Conservation (phyloP, 2,888 invertebrate genomes). For the Caenorhabditis parvicauda region DNA sequence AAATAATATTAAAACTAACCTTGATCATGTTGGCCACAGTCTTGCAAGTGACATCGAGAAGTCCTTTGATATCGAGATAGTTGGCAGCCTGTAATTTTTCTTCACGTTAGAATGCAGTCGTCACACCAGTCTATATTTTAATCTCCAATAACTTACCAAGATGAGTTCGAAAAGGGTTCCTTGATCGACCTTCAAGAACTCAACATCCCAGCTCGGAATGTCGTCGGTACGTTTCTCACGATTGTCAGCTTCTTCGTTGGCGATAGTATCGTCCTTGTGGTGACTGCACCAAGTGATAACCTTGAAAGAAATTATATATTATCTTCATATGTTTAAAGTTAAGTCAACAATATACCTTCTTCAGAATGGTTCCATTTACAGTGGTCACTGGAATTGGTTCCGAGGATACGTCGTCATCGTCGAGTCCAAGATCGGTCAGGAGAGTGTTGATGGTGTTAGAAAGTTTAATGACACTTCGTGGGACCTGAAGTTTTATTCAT, state of each 20-base stretch:
- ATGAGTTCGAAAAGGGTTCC: slow-evolving; percentile 93
- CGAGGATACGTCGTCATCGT: slow-evolving; percentile 70
- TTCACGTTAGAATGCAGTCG: too few relatives aligned
- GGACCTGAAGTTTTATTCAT: slow-evolving; percentile 96
- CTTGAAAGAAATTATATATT: slow-evolving; percentile 16
- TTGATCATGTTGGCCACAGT: slow-evolving; percentile 70
- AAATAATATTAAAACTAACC: slow-evolving; percentile 9
- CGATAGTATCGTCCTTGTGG: slow-evolving; percentile 77
- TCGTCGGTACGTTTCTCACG: slow-evolving; percentile 98
- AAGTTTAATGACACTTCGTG: slow-evolving; percentile 93
- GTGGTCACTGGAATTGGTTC: slow-evolving; percentile 94
- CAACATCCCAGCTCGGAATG: slow-evolving; percentile 97
- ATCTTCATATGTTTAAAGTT: slow-evolving; percentile 1
- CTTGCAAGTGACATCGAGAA: slow-evolving; percentile 95
- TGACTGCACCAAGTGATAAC: slow-evolving; percentile 66
- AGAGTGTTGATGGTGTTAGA: slow-evolving; percentile 97
- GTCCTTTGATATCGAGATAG: slow-evolving; percentile 57
- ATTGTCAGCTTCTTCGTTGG: slow-evolving; percentile 88
- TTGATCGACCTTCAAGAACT: slow-evolving; percentile 96
- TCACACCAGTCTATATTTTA: not conserved
- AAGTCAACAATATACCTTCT: slow-evolving; percentile 71
- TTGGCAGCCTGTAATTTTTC: slow-evolving; percentile 39
- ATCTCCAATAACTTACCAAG: slow-evolving; percentile 66
- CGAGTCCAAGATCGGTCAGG: slow-evolving; percentile 67
- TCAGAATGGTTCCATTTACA: slow-evolving; percentile 91